Evolutionary conservation across 2,888 invertebrate species (phyloP), one percentile per base, ranked within the genome.

Genomic region (Beris morrisii): DNA sequence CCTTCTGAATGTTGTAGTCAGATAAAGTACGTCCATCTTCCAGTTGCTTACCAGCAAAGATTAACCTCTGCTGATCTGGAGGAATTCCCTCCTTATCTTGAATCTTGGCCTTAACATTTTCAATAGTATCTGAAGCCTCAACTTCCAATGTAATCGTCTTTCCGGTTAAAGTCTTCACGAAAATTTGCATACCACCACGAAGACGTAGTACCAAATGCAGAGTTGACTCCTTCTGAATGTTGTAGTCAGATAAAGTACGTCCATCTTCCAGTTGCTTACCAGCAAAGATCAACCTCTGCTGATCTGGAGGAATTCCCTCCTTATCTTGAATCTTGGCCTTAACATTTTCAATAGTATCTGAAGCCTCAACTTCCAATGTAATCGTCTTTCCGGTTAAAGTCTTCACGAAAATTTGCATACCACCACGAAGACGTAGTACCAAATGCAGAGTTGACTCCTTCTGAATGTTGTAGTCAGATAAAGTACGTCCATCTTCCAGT

Each of bases 1-100:
- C 92, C 81, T 95, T 94, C 81, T 95, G 94, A 76, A 95, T 94
- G 79, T 94, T 95, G 82, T 95, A 95, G 77, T 96, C 95, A 0
- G 91, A 91, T 13, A 96, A 82, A 0, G 94, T 95, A 61, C 93
- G 87, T 0, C 93, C 95, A 85, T 95, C 95, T 81, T 95, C 95
- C 74, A 96, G 79, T 78, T 58, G 57, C 28, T 94, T 93, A 61
- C 70, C 71, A 67, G 94, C 94, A 78, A 95, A 58, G 30, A 58
- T 58, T 5, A 58, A 30, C 5, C 57, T 5, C 28, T 58, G 57
- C 30, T 58, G 57, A 58, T 58, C 57, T 58, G 57, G 57, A 3
- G 57, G 57, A 12, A 58, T 58, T 9, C 57, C 57, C 7, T 58
- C 57, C 46, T 61, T 61, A 13, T 61, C 61, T 32, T 61, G 61